These are phyloP conservation scores for Phlogophora meticulosa DNA, from an alignment of 2,888 invertebrate species.

Conservation along the genomic window DNA sequence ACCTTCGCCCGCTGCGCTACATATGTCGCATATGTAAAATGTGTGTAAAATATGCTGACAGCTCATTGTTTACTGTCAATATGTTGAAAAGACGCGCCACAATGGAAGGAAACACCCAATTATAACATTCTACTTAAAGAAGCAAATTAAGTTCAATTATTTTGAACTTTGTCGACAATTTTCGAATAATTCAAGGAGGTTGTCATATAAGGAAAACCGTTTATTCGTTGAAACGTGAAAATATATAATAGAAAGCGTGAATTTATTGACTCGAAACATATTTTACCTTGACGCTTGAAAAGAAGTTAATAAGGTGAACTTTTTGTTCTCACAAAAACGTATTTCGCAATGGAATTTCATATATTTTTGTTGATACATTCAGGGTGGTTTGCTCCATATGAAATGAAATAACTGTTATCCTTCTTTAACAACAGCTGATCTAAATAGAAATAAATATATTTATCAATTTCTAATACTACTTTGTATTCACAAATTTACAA, in stretches of 20 bases:
- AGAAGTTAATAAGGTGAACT: background rate
- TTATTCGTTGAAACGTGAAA: slow-evolving; percentile 14
- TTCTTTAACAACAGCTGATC: too few species aligned
- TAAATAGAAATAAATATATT: background rate
- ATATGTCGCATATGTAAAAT: too few species aligned
- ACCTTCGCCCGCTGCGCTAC: too few species aligned
- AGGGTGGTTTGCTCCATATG: background rate
- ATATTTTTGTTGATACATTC: background rate
- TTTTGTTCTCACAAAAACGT: background rate
- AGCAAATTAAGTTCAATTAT: slow-evolving; percentile 59
- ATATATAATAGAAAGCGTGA: background rate
- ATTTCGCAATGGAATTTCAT: background rate
- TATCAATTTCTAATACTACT: background rate
- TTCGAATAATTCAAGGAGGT: slow-evolving; percentile 28
- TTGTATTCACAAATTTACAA: background rate
- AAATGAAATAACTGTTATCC: background rate
- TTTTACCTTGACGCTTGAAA: slow-evolving; percentile 4
- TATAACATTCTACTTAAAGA: slow-evolving; percentile 61
- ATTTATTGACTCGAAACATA: background rate
- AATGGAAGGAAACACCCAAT: slow-evolving; percentile 64
- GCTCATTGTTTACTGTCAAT: slow-evolving; percentile 61
- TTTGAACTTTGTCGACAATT: slow-evolving; percentile 39
- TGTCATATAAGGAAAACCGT: background rate
- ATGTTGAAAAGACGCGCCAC: slow-evolving; percentile 58
- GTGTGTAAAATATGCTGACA: too few species aligned